phyloP scores from a whole-genome alignment of 2,797 vertebrate genomes.

The Cyprinella venusta region DNA sequence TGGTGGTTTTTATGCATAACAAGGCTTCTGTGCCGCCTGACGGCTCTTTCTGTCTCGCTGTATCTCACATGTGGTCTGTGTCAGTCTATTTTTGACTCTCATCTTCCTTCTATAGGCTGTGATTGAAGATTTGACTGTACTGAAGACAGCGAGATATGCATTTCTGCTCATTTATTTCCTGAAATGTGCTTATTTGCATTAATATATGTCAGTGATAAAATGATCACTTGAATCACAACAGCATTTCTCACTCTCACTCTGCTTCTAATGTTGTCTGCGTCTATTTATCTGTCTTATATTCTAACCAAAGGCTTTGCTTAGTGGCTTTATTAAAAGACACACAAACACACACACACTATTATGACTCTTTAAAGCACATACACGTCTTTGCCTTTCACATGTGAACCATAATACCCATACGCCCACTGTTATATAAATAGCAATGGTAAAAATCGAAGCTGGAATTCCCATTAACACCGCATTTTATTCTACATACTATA shows the following conservation, averaged over 20 bases:
- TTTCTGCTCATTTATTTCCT: slow-evolving; percentile 25
- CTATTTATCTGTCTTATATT: slow-evolving; percentile 28
- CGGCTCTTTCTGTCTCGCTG: neutral
- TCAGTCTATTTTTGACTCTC: slow-evolving; percentile 27
- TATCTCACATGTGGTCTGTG: slow-evolving; percentile 21
- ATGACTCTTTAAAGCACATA: slow-evolving; percentile 7
- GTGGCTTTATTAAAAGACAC: slow-evolving; percentile 26
- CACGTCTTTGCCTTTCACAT: neutral
- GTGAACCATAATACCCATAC: neutral
- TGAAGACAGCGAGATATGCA: slow-evolving; percentile 14
- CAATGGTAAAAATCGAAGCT: slow-evolving; percentile 17
- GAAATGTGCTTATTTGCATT: slow-evolving; percentile 20
- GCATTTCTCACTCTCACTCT: neutral
- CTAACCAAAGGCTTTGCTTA: slow-evolving; percentile 7
- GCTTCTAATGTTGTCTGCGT: slow-evolving; percentile 6
- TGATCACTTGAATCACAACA: slow-evolving; percentile 10
- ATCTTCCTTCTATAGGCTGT: slow-evolving; percentile 1
- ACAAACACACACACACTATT: neutral
- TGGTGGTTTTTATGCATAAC: slow-evolving; percentile 7
- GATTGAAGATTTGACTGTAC: slow-evolving; percentile 18
- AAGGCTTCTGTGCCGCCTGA: neutral
- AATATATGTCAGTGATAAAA: slow-evolving; percentile 34
- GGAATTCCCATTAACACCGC: slow-evolving; percentile 27
- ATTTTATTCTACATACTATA: slow-evolving; percentile 35
- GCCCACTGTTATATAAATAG: slow-evolving; percentile 13